phyloP scores from a whole-genome alignment of 2,113 vertebrate species.

The Stercorarius parasiticus region DNA sequence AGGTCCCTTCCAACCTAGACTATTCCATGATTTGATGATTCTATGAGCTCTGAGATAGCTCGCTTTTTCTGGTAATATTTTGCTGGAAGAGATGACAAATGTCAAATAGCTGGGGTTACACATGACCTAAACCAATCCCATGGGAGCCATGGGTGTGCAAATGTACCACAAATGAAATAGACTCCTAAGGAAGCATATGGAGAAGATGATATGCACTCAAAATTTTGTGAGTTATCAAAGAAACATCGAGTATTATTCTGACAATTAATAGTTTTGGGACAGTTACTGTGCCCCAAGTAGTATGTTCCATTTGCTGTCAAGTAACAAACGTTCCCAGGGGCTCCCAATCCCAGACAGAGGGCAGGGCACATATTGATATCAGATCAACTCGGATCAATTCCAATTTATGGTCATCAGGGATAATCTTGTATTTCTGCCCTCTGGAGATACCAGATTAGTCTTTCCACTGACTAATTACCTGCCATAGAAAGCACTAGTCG shows the following conservation, averaged over 20 bases:
- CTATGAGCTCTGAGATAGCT: background rate
- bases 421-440: background rate
- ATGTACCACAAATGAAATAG: background rate
- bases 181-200: background rate
- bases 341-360: background rate
- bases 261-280: background rate
- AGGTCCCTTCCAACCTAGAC: too few relatives aligned
- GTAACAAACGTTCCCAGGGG: background rate
- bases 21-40: too few relatives aligned
- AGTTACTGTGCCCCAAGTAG: background rate
- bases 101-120: background rate
- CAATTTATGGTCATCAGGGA: background rate
- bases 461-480: background rate
- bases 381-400: background rate
- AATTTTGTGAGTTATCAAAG: background rate
- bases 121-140: background rate
- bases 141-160: background rate
- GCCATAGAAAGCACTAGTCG: background rate
- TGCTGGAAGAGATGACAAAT: background rate
- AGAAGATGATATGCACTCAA: background rate
- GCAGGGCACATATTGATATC: too few relatives aligned
- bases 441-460: background rate
- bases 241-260: background rate
- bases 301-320: background rate
- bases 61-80: background rate